A percentile compares a stretch with the other conserved stretches of the same genome.
Conservation (phyloP, 2,113 vertebrate genomes). For the Microtus oregoni region DNA sequence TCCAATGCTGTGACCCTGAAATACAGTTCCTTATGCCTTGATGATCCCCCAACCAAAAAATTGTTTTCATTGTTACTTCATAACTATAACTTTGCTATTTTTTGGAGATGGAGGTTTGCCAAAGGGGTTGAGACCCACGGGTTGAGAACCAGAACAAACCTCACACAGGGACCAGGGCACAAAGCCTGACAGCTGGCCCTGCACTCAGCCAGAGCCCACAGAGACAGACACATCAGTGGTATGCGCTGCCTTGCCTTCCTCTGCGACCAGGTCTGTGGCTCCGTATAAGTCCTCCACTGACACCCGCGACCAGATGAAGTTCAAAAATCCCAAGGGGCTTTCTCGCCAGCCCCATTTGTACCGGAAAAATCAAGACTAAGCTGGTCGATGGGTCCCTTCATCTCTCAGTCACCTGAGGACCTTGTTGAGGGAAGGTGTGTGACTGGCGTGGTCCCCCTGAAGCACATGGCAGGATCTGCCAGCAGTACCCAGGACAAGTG, state of each 20-base stretch:
- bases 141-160: not conserved
- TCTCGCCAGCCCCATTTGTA: not conserved
- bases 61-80: not conserved
- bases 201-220: not conserved
- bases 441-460: no score
- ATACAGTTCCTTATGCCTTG: not conserved
- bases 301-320: not conserved
- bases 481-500: not conserved
- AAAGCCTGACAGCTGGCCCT: not conserved
- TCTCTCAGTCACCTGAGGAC: no score
- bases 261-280: not conserved
- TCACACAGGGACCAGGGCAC: not conserved
- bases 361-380: not conserved
- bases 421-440: rapidly evolving
- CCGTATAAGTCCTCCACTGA: not conserved
- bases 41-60: not conserved
- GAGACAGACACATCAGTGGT: not conserved
- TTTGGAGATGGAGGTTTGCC: not conserved
- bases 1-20: not conserved
- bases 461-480: not conserved
- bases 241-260: not conserved
- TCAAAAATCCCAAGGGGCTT: not conserved
- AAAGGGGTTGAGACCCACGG: not conserved
- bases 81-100: not conserved
- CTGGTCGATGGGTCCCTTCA: not conserved